Percentiles rank a stretch among this genome's conserved stretches.
Conservation (phyloP, 2,797 vertebrate genomes). For the Chanos chanos region DNA sequence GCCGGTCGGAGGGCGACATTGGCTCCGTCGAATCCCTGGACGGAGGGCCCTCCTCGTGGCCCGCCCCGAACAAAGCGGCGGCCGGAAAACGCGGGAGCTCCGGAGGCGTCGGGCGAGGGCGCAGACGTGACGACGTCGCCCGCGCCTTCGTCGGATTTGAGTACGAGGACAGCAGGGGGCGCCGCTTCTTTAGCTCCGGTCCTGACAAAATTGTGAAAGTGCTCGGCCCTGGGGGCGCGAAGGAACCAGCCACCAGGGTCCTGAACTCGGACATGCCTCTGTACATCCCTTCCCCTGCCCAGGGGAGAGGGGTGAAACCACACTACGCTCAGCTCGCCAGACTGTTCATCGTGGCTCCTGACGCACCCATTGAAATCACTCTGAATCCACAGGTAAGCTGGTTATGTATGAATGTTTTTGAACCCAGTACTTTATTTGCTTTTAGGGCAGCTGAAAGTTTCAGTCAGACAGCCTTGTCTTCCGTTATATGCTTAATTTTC, state of each 20-base stretch:
- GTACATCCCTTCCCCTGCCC: conserved; percentile 89
- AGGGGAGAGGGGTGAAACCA: conserved; percentile 89
- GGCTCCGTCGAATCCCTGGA: conserved; percentile 70
- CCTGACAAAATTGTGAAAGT: conserved; percentile 97
- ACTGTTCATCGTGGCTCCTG: conserved; percentile 92
- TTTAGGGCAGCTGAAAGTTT: too few species aligned
- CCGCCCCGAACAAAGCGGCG: conserved; percentile 89
- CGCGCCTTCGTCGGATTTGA: conserved; percentile 94
- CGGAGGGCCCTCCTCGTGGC: conserved; percentile 87
- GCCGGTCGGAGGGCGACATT: conserved; percentile 85
- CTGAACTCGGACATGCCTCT: conserved; percentile 96
- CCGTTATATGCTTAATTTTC: too few species aligned
- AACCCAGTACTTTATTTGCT: too few species aligned
- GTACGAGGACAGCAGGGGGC: conserved; percentile 91
- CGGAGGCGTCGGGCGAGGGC: conserved; percentile 78
- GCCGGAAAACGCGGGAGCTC: conserved; percentile 84
- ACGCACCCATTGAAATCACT: conserved; percentile 87
- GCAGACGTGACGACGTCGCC: conserved; percentile 88
- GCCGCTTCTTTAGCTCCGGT: conserved; percentile 92
- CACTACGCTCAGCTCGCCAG: conserved; percentile 91
- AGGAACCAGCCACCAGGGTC: conserved; percentile 89
- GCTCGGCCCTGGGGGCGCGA: conserved; percentile 87
- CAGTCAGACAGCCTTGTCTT: too few species aligned
- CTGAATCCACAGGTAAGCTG: conserved; percentile 86
- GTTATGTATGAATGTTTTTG: too few species aligned